phyloP scores from a whole-genome alignment of 1,140 invertebrate genomes.

The Ectropis grisescens region DNA sequence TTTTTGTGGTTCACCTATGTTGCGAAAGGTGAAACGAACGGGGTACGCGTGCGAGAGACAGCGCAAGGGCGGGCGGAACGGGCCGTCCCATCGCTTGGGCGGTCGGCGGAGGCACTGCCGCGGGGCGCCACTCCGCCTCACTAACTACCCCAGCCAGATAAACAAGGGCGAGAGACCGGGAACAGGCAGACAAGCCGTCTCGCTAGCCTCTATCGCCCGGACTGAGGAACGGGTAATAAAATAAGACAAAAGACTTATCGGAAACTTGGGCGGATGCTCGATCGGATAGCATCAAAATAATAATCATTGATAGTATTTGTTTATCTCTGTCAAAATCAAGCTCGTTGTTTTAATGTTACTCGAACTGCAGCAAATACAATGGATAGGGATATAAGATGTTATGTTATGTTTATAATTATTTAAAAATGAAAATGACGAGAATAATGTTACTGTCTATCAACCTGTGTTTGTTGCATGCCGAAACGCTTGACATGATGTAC shows the following conservation, averaged over 20 bases:
- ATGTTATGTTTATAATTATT: too few relatives aligned
- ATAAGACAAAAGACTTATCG: conserved; percentile 58
- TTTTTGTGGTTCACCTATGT: conserved; percentile 42
- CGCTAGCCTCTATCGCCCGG: conserved; percentile 48
- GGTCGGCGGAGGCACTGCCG: conserved; percentile 51
- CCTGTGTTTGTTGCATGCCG: too few relatives aligned
- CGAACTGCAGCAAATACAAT: too few relatives aligned
- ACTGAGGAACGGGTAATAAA: conserved; percentile 52
- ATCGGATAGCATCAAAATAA: too few relatives aligned
- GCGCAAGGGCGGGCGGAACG: conserved; percentile 14
- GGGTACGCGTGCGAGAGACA: conserved; percentile 19
- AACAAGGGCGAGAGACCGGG: conserved; percentile 62
- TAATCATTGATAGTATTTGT: too few relatives aligned
- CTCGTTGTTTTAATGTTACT: too few relatives aligned
- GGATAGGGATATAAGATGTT: too few relatives aligned
- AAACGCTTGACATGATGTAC: too few relatives aligned
- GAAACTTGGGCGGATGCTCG: conserved; percentile 20
- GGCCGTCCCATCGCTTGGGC: conserved; percentile 52
- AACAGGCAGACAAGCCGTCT: conserved; percentile 65
- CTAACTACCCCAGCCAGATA: conserved; percentile 57
- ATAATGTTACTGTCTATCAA: too few relatives aligned
- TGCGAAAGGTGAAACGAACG: too few relatives aligned
- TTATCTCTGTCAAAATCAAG: too few relatives aligned
- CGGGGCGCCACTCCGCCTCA: conserved; percentile 44
- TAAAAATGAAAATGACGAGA: too few relatives aligned